These are phyloP conservation scores for Sphyrna mokarran DNA, from an alignment of 2,113 vertebrate species.

Conservation along the genomic window DNA sequence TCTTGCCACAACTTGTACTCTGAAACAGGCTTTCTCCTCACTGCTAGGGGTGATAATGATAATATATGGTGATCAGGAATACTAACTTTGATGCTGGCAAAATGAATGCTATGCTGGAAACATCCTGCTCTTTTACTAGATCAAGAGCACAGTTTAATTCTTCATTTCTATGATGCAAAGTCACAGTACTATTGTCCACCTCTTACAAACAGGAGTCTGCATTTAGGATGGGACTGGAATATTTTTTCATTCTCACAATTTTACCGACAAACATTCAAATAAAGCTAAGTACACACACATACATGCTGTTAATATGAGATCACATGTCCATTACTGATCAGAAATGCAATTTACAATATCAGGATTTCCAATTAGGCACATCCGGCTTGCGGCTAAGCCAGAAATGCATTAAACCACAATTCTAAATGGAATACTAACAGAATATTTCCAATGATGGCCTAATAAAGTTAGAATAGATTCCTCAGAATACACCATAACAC, in stretches of 20 bases:
- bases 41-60: too few species aligned
- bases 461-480: neutral
- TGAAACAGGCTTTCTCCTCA: too few species aligned
- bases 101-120: neutral
- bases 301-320: neutral
- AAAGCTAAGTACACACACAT: neutral
- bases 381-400: neutral
- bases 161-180: neutral
- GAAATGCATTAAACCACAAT: neutral
- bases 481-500: neutral
- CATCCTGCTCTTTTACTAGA: neutral
- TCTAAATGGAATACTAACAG: neutral
- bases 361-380: neutral
- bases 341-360: neutral
- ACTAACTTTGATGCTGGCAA: neutral
- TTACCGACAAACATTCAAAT: neutral
- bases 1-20: too few species aligned
- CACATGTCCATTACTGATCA: neutral
- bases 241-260: neutral
- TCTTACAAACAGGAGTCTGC: neutral
- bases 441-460: neutral
- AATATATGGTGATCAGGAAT: neutral
- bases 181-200: neutral
- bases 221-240: neutral
- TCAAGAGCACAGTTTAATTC: neutral